A percentile compares a stretch with the other conserved stretches of the same genome.
phyloP scores from a whole-genome alignment of 2,797 vertebrate species.

The Antennarius maculatus region DNA sequence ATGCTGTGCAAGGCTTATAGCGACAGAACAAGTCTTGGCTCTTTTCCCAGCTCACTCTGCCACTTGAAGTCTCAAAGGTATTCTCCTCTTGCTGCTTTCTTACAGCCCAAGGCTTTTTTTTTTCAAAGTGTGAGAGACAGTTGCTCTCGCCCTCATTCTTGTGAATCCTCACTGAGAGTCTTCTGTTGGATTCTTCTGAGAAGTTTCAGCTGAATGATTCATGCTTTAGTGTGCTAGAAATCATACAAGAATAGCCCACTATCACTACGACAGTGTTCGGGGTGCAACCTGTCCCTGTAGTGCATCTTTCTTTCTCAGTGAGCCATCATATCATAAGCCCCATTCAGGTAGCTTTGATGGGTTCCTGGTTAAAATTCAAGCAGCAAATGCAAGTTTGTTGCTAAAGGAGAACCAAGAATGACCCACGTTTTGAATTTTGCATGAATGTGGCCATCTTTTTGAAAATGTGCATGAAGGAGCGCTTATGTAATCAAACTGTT shows the following conservation, averaged over 20 bases:
- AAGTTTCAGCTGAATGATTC: slow-evolving; percentile 54
- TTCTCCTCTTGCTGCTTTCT: slow-evolving; percentile 66
- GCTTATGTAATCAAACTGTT: slow-evolving; percentile 18
- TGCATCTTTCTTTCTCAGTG: slow-evolving; percentile 15
- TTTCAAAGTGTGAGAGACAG: slow-evolving; percentile 55
- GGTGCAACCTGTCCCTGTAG: slow-evolving; percentile 3
- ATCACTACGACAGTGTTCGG: slow-evolving; percentile 12
- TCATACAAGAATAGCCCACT: slow-evolving; percentile 51
- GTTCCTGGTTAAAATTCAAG: slow-evolving; percentile 39
- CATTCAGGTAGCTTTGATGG: slow-evolving; percentile 34
- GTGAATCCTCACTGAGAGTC: slow-evolving; percentile 54
- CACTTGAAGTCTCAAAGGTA: slow-evolving; percentile 68
- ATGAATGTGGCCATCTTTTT: slow-evolving; percentile 20
- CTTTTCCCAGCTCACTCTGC: slow-evolving; percentile 61
- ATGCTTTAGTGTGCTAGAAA: slow-evolving; percentile 35
- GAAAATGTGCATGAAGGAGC: slow-evolving; percentile 9
- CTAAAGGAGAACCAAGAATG: slow-evolving; percentile 18
- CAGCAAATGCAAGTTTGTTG: slow-evolving; percentile 14
- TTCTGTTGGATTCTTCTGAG: slow-evolving; percentile 51
- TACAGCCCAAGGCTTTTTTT: slow-evolving; percentile 55
- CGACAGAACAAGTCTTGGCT: slow-evolving; percentile 67
- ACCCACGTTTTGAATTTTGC: slow-evolving; percentile 26
- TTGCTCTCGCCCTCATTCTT: slow-evolving; percentile 50
- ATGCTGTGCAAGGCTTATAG: slow-evolving; percentile 61
- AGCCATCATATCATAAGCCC: slow-evolving; percentile 21